Conservation (phyloP, 2,888 invertebrate species). For the Netelia melanura region DNA sequence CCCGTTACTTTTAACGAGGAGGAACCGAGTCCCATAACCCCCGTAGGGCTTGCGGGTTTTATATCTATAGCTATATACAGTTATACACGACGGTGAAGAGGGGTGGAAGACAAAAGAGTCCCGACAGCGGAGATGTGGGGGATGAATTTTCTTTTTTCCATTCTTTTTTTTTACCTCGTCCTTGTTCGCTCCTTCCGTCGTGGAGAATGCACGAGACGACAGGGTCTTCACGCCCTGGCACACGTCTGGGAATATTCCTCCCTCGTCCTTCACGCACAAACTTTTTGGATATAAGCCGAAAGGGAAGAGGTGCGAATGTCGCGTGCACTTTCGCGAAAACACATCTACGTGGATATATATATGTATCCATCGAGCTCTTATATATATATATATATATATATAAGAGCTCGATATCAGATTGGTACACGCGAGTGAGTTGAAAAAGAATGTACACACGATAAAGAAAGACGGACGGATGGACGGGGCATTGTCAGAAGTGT, state of each 20-base stretch:
- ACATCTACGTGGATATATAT: neutral
- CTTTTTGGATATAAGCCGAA: constrained; percentile 22
- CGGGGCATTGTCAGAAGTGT: constrained; percentile 54
- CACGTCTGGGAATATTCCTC: constrained; percentile 32
- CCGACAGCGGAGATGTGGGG: constrained; percentile 35
- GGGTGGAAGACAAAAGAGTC: constrained; percentile 58
- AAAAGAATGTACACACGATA: constrained; percentile 48
- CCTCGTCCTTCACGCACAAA: constrained; percentile 15
- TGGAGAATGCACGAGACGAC: constrained; percentile 35
- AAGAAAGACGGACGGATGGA: constrained; percentile 54
- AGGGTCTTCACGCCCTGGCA: constrained; percentile 41
- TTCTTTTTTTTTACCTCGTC: constrained; percentile 33
- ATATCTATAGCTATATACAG: constrained; percentile 6
- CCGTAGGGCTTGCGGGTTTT: constrained; percentile 45
- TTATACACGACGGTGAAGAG: constrained; percentile 13
- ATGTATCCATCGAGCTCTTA: no score
- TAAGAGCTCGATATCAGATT: constrained; percentile 62
- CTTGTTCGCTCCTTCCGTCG: constrained; percentile 48
- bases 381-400: constrained; percentile 9
- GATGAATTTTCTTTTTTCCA: constrained; percentile 18
- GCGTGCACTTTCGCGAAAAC: constrained; percentile 48
- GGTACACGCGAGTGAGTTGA: constrained; percentile 68
- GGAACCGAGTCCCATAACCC: constrained; percentile 52
- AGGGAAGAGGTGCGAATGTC: constrained; percentile 64
- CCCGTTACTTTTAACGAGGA: constrained; percentile 66